phyloP scores from a whole-genome alignment of 2,888 invertebrate genomes.

The Boloria selene region DNA sequence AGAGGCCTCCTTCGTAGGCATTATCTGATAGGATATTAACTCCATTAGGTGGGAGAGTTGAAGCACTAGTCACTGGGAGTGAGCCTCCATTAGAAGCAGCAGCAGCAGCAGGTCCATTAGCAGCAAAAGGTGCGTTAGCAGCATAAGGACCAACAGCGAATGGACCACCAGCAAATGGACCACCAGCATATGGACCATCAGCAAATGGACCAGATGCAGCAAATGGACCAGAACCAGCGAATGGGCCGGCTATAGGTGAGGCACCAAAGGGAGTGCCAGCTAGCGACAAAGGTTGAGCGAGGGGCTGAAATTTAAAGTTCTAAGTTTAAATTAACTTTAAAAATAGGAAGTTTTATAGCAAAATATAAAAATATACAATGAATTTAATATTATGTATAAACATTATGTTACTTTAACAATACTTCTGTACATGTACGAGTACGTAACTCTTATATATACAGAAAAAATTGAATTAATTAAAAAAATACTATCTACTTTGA shows the following conservation, averaged over 20 bases:
- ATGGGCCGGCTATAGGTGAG: background rate
- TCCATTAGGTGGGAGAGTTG: slow-evolving; percentile 43
- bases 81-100: slow-evolving; percentile 40
- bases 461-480: no score
- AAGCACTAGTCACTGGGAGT: slow-evolving; percentile 47
- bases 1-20: slow-evolving; percentile 45
- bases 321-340: no score
- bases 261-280: no score
- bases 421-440: no score
- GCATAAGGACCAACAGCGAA: background rate
- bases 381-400: no score
- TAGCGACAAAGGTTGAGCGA: no score
- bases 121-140: slow-evolving; percentile 1
- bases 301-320: no score
- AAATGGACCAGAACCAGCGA: background rate
- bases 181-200: background rate
- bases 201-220: background rate
- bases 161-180: background rate
- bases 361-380: no score
- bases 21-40: slow-evolving; percentile 47
- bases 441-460: no score
- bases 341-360: no score
- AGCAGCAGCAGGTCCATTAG: slow-evolving; percentile 8
- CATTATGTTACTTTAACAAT: no score
- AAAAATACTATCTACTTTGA: no score